These are phyloP conservation scores for Polietes domitor DNA, from an alignment of 2,888 invertebrate genomes.

Conservation along the genomic window DNA sequence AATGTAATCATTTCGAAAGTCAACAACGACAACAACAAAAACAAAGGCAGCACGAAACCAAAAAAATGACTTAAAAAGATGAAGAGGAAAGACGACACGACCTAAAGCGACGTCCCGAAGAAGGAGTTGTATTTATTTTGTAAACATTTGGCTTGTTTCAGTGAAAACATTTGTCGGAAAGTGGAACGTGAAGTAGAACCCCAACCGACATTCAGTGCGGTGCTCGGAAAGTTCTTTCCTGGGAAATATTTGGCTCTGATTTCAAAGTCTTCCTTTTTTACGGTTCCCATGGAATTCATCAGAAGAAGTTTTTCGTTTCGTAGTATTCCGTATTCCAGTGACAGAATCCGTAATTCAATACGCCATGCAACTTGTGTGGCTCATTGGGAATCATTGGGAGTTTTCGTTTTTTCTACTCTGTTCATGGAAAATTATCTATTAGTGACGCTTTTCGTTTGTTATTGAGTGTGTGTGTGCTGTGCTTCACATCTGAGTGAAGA, in stretches of 20 bases:
- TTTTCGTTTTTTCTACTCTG: neutral
- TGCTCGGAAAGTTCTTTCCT: constrained; percentile 30
- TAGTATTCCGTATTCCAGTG: constrained; percentile 4
- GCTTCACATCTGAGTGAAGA: neutral
- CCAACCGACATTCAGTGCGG: neutral
- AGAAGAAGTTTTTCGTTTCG: constrained; percentile 13
- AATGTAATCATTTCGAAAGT: constrained; percentile 22
- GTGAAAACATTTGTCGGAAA: constrained; percentile 26
- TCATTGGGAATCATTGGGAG: neutral
- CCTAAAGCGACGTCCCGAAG: neutral
- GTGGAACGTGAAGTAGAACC: neutral
- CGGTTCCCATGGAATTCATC: constrained; percentile 25
- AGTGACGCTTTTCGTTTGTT: constrained; percentile 42
- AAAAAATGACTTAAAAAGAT: constrained; percentile 12
- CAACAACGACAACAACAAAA: neutral
- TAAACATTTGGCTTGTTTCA: constrained; percentile 49
- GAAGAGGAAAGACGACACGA: neutral
- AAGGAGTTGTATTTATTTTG: constrained; percentile 56
- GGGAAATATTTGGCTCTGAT: constrained; percentile 34
- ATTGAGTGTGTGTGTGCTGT: constrained; percentile 33
- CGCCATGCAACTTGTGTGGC: constrained; percentile 59
- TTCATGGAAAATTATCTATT: constrained; percentile 33
- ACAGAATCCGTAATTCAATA: constrained; percentile 43
- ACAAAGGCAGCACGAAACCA: neutral
- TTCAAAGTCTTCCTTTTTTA: constrained; percentile 10